Percentiles rank a stretch among this genome's conserved stretches.
Evolutionary conservation across 2,113 vertebrate genomes (phyloP).

Genomic region (Notarius quadriscutis): DNA sequence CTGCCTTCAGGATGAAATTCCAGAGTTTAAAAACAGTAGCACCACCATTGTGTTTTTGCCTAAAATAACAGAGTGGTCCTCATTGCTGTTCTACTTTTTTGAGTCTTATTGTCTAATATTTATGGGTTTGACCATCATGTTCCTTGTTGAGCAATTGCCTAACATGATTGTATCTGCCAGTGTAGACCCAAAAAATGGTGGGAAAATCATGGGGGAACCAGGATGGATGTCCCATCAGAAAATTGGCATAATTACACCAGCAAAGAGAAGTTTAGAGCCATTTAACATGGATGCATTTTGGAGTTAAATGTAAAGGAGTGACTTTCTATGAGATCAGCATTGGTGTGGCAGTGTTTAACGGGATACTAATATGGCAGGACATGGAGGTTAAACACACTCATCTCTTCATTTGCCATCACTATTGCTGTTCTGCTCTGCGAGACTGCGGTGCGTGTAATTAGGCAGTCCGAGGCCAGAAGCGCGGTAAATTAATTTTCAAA

Average conservation of each 20-base stretch:
- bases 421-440: slow-evolving; percentile 45
- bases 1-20: too few relatives aligned
- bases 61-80: too few relatives aligned
- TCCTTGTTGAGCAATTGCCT: too few relatives aligned
- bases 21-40: too few relatives aligned
- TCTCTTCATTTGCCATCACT: slow-evolving; percentile 53
- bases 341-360: slow-evolving; percentile 33
- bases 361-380: slow-evolving; percentile 50
- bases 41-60: too few relatives aligned
- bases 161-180: too few relatives aligned
- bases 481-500: slow-evolving; percentile 56
- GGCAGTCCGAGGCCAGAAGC: slow-evolving; percentile 41
- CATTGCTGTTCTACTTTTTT: too few relatives aligned
- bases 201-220: neutral
- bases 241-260: too few relatives aligned
- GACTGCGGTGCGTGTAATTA: slow-evolving; percentile 50
- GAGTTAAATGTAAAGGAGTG: slow-evolving; percentile 6
- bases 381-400: slow-evolving; percentile 56
- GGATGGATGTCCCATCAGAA: neutral
- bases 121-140: too few relatives aligned
- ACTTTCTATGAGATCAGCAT: slow-evolving; percentile 48
- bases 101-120: too few relatives aligned
- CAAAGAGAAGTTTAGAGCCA: too few relatives aligned
- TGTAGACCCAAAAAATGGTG: neutral
- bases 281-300: too few relatives aligned